A percentile compares a stretch with the other conserved stretches of the same genome.
These are phyloP conservation scores for Galemys pyrenaicus DNA, from an alignment of 2,113 vertebrate species.

Conservation along the genomic window DNA sequence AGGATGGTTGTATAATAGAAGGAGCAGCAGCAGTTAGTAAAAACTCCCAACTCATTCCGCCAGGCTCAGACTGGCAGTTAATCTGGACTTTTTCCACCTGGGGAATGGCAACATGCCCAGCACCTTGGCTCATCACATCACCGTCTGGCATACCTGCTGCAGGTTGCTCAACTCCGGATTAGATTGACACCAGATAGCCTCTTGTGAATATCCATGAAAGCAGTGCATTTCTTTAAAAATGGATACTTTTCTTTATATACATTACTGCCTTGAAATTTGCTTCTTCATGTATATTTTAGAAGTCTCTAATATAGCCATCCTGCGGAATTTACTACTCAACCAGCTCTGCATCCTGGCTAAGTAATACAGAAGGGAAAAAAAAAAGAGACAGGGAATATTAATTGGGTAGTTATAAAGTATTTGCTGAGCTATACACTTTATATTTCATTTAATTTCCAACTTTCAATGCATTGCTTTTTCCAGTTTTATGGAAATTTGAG, in stretches of 20 bases:
- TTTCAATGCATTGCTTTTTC: not conserved
- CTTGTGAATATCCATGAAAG: not conserved
- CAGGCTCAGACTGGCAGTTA: constrained; percentile 58
- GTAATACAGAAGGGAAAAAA: not conserved
- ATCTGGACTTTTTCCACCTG: constrained; percentile 58
- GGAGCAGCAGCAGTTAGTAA: constrained; percentile 45
- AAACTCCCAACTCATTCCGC: constrained; percentile 41
- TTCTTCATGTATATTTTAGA: not conserved
- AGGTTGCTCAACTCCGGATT: constrained; percentile 46
- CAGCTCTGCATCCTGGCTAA: not conserved
- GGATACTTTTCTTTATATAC: not conserved
- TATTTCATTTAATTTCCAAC: constrained; percentile 21
- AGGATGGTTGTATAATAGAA: constrained; percentile 65
- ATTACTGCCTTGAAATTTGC: not conserved
- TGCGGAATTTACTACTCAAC: not conserved
- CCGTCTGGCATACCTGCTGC: constrained; percentile 68
- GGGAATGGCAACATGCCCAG: constrained; percentile 67
- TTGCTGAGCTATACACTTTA: not conserved
- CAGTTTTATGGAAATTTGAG: not conserved
- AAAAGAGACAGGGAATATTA: not conserved
- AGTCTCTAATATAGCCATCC: not conserved
- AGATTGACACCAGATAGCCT: constrained; percentile 49
- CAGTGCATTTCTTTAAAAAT: constrained; percentile 43
- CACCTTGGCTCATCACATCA: constrained; percentile 42
- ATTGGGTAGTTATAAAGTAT: not conserved